Base-by-base conservation (phyloP, 2,113 vertebrate species). In the Ophiodon elongatus region DNA sequence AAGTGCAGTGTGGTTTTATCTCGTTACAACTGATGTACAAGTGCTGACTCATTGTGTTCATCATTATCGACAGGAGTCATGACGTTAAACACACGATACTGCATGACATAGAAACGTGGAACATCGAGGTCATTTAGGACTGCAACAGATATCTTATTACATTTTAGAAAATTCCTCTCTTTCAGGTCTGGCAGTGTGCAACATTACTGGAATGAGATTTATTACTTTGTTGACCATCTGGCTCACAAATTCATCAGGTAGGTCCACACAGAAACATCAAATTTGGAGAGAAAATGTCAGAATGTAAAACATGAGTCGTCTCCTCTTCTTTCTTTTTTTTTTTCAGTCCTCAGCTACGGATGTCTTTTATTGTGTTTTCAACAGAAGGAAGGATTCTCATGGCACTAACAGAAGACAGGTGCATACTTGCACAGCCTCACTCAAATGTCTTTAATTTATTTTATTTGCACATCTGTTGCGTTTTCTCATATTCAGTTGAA, bases 311-410 rank as follows among this genome's bases (percentile, higher is more conserved):
- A 56, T 41, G 29, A 79, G 15, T 21, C 2, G 1, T 17, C 8
- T 72, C 10, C 0, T 59, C 54, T 63, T 25, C 13, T 43, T 43
- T 33, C 27, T 25, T 13, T 82, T 64, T n/a, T 33, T 31, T 23
- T 23, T 15, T 27, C 84, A 99, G 98, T 89, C 98, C 98, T 79
- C 98, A 99, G 93, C 94, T 99, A 76, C 96, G 98, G 88, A 99
- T 99, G 98, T 99, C 98, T 63, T 99, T 99, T 81, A 99, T 99
- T 15, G 98, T 99, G 29, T 99, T 99, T 89, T 99, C 98, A 29
- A 98, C 96, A 21, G 92, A 97, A 84, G 98, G 97, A 29, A 86
- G 96, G 35, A 99, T 93, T 39, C 93, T 99, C 17, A 99, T 99
- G 98, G 90, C 95, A 21, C 88, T 99, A 37, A 99, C 98, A 52